Evolutionary conservation across 2,888 invertebrate genomes (phyloP), one percentile per base, ranked within the genome.

Genomic region (Odontocerum albicorne): DNA sequence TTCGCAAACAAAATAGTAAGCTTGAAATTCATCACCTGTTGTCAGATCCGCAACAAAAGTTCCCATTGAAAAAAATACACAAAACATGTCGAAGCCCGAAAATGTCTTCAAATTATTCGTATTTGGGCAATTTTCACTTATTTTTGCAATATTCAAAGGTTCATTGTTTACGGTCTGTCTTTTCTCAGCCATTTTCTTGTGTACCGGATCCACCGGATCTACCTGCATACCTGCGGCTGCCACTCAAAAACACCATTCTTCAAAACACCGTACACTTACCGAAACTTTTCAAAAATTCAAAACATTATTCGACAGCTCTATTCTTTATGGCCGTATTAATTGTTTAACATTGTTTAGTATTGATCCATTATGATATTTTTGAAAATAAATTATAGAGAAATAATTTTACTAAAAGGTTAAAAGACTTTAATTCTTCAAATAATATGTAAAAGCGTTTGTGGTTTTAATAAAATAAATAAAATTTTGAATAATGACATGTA

Each of bases 41-140:
- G 78, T 75, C 59, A 81, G 69, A 70, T 82, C 82, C 50, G 78
- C 78, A 62, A 82, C 68, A 67, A 82, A 81, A 49, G 82, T 77
- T 59, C 79, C 75, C 63, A 83, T 71, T 54, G 81, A 82, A 66
- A 81, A 75, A 66, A 80, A 74, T 57, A 79, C 75, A 69, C 80
- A 74, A 61, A 78, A 70, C 63, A 77, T 75, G 68, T 77, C 75
- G 61, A 79, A 71, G 59, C 76, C 69, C 67, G 75, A 74, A 70
- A 78, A 75, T 65, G 73, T 73, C 67, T 75, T 76, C 64, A 75
- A 73, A 61, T 72, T 72, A 64, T 67, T 71, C 61, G 63, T 67
- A 22, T 65, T 60, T 65, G 65, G 19, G 32, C 13, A 38, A 39
- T 38, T 38, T 22, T 16, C n/a, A 31, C n/a, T n/a, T n/a, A n/a